Evolutionary conservation across 1,140 invertebrate genomes (phyloP).

Genomic region (Meloidogyne hapla): DNA sequence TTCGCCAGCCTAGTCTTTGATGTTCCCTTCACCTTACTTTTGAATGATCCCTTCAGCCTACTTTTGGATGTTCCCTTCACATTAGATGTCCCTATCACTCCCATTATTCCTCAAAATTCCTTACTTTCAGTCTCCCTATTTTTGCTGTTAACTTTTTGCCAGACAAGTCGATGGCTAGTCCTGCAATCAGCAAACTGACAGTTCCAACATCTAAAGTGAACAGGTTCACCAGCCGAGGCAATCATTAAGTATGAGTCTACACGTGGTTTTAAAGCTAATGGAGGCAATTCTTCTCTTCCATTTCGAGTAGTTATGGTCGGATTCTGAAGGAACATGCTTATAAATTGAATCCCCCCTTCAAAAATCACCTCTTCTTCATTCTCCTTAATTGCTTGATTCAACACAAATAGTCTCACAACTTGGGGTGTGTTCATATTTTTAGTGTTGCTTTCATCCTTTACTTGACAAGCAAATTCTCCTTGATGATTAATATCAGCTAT

Average conservation of each 20-base stretch:
- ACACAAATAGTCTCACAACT: constrained; percentile 4
- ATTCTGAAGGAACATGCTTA: background rate
- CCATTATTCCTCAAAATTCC: background rate
- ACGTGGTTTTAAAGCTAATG: background rate
- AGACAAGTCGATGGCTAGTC: constrained; percentile 9
- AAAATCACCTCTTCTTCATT: background rate
- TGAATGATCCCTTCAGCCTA: too few species aligned
- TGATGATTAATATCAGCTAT: background rate
- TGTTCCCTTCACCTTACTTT: too few species aligned
- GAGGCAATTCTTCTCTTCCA: background rate
- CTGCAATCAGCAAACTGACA: background rate
- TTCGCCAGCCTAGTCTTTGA: too few species aligned
- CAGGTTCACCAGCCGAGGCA: constrained; percentile 14
- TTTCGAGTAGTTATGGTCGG: background rate
- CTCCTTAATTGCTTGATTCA: background rate
- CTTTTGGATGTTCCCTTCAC: background rate
- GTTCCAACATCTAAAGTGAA: constrained; percentile 26
- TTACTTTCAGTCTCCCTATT: background rate
- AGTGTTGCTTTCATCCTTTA: background rate
- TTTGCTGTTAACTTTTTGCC: constrained; percentile 9
- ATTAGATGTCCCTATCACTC: background rate
- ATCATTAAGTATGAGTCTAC: constrained; percentile 21
- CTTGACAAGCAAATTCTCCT: background rate
- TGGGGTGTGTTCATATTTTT: background rate
- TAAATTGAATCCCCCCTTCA: background rate